These are phyloP conservation scores for Heterodera filipjevi DNA, from an alignment of 2,888 invertebrate genomes.

Conservation along the genomic window DNA sequence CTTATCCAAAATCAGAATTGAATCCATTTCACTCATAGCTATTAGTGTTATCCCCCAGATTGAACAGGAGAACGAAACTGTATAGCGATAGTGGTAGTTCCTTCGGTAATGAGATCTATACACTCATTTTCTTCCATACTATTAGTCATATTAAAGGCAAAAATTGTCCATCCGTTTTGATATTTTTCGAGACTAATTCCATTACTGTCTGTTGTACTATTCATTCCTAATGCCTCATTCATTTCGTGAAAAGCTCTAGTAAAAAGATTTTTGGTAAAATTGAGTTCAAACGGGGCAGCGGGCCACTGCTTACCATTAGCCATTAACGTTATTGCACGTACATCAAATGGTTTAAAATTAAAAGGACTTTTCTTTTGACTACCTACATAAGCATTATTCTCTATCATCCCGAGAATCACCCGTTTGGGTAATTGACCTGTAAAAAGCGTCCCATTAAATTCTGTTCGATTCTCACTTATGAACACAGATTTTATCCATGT, in stretches of 20 bases:
- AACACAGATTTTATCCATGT: neutral
- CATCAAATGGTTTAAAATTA: too few species aligned
- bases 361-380: too few species aligned
- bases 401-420: too few species aligned
- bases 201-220: neutral
- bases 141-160: slow-evolving; percentile 4
- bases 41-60: neutral
- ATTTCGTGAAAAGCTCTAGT: neutral
- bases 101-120: slow-evolving; percentile 5
- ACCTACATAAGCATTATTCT: too few species aligned
- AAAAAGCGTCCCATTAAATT: neutral
- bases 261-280: neutral
- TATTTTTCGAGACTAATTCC: neutral
- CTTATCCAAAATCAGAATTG: slow-evolving; percentile 10
- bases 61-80: too few species aligned
- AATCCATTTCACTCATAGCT: slow-evolving; percentile 10
- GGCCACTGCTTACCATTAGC: too few species aligned
- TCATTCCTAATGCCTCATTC: neutral
- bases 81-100: neutral
- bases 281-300: too few species aligned
- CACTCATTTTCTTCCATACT: neutral
- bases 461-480: neutral
- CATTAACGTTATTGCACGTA: too few species aligned
- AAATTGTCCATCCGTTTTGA: neutral
- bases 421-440: neutral